phyloP scores from a whole-genome alignment of 1,140 invertebrate species.

The Macrocentrus cingulum region DNA sequence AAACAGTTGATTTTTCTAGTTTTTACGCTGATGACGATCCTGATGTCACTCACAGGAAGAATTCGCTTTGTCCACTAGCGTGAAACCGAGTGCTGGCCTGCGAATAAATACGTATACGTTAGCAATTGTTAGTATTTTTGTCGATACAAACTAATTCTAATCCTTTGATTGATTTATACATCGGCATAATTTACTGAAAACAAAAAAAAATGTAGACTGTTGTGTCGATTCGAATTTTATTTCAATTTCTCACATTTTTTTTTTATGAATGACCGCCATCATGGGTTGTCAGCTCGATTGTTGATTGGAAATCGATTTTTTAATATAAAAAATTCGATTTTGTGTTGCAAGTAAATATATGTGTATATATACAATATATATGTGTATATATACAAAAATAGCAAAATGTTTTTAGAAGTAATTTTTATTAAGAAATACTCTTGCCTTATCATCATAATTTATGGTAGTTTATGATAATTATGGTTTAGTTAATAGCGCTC shows the following conservation, averaged over 20 bases:
- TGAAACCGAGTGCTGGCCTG: constrained; percentile 11
- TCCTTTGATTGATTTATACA: neutral
- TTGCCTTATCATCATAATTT: constrained; percentile 58
- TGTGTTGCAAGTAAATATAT: no score
- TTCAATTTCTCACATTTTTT: no score
- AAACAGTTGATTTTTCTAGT: constrained; percentile 7
- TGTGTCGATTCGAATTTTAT: no score
- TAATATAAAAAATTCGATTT: no score
- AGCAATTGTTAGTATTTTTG: constrained; percentile 1
- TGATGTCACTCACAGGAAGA: neutral
- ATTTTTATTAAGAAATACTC: constrained; percentile 60
- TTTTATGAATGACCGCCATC: no score
- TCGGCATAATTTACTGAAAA: no score
- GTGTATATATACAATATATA: no score
- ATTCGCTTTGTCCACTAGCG: constrained; percentile 16
- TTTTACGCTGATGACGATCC: neutral
- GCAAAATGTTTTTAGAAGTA: constrained; percentile 7
- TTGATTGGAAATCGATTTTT: no score
- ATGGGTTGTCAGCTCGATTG: no score
- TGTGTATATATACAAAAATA: no score
- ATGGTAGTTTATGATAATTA: constrained; percentile 58
- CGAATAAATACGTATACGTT: constrained; percentile 25
- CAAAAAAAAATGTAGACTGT: no score
- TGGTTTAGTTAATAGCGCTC: constrained; percentile 53
- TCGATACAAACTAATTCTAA: no score